Conservation (phyloP, 1,140 invertebrate species). For the Drosophila kikkawai region DNA sequence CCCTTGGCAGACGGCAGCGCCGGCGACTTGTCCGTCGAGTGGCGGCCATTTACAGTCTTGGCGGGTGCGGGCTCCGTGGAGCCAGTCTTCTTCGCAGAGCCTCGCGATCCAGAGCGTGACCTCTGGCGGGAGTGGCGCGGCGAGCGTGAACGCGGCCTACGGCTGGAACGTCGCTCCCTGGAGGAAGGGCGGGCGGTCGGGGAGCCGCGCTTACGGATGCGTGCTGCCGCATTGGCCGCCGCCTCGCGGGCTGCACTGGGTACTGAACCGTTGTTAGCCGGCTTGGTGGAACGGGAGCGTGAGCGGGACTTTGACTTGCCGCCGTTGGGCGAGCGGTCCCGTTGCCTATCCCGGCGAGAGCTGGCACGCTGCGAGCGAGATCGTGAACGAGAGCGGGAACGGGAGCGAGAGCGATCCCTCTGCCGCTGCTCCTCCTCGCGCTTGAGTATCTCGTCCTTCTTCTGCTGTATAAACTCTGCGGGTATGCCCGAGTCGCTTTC, state of each 20-base stretch:
- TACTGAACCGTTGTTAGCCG: constrained; percentile 58
- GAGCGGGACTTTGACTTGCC: constrained; percentile 60
- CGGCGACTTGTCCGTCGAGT: constrained; percentile 60
- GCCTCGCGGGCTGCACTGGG: constrained; percentile 69
- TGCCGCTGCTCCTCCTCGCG: constrained; percentile 87
- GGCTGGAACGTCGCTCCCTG: constrained; percentile 50
- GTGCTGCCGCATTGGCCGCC: constrained; percentile 73
- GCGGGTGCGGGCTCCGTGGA: constrained; percentile 69
- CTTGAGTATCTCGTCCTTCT: constrained; percentile 98
- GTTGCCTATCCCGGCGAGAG: constrained; percentile 57
- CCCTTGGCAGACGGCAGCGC: constrained; percentile 37
- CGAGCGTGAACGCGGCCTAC: constrained; percentile 66
- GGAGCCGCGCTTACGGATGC: constrained; percentile 69
- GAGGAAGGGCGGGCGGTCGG: constrained; percentile 43
- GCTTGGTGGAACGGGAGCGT: constrained; percentile 45
- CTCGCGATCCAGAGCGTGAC: constrained; percentile 64
- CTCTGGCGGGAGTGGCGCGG: constrained; percentile 51
- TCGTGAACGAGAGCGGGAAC: constrained; percentile 65
- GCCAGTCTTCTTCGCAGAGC: constrained; percentile 81
- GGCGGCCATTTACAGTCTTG: constrained; percentile 82
- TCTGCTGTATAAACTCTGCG: constrained; percentile 95
- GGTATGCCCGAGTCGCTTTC: constrained; percentile 97
- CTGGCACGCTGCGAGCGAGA: constrained; percentile 45
- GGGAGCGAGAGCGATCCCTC: constrained; percentile 65
- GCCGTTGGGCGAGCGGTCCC: constrained; percentile 31